A percentile compares a stretch with the other conserved stretches of the same genome.
Conservation (phyloP, 2,888 invertebrate genomes). For the Metallyticus violacea region DNA sequence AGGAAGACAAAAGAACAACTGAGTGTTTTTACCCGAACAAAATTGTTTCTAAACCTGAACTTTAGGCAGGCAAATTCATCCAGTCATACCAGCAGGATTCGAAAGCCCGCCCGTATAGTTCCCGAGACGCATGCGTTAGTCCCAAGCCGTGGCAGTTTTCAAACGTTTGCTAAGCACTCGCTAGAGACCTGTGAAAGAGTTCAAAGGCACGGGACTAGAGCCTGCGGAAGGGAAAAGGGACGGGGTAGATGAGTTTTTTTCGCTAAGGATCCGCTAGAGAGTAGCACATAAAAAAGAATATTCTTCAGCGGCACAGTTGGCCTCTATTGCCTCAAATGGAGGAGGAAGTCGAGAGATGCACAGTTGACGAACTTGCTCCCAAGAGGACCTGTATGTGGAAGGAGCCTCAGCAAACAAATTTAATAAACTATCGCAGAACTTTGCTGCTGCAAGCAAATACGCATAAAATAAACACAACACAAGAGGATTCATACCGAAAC, state of each 20-base stretch:
- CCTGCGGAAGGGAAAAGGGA: neutral
- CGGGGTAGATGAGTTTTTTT: neutral
- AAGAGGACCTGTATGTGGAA: neutral
- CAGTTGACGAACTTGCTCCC: neutral
- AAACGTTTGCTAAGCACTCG: neutral
- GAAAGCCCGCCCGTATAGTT: neutral
- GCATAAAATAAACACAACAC: neutral
- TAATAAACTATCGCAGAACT: neutral
- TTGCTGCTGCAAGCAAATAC: neutral
- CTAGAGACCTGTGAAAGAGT: neutral
- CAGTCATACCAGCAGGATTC: neutral
- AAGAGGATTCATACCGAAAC: neutral
- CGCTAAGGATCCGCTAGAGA: neutral
- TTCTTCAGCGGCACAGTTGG: neutral
- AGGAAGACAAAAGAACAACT: no score
- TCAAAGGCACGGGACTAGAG: neutral
- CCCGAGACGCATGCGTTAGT: neutral
- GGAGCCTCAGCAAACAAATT: neutral
- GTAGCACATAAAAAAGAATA: neutral
- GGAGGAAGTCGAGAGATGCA: neutral
- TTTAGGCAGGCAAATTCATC: no score
- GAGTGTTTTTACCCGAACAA: no score
- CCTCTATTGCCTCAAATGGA: neutral
- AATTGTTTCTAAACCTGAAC: no score
- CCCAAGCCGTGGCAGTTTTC: neutral